phyloP scores from a whole-genome alignment of 2,113 vertebrate genomes.

The Antidorcas marsupialis region DNA sequence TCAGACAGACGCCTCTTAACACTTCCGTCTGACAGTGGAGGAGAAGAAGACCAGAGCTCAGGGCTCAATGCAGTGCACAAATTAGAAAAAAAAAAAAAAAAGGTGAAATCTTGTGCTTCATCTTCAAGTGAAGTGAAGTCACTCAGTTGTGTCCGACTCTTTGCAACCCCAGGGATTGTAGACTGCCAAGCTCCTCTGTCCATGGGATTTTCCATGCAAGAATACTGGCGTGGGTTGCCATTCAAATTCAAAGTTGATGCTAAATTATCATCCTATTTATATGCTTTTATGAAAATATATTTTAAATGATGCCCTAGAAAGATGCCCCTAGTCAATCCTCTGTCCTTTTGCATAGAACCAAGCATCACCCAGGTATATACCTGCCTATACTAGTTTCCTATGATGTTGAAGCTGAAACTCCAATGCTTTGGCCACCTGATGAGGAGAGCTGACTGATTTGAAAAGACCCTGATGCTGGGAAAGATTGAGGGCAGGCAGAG shows the following conservation, averaged over 20 bases:
- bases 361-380: not conserved
- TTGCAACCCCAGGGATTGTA: not conserved
- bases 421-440: not conserved
- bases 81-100: not conserved
- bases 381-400: not conserved
- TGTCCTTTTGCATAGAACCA: not conserved
- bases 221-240: not conserved
- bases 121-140: not conserved
- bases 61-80: not conserved
- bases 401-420: not conserved
- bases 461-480: not conserved
- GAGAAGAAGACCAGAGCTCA: not conserved
- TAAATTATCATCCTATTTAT: not conserved
- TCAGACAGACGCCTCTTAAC: not conserved
- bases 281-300: not conserved
- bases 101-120: not conserved
- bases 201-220: not conserved
- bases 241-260: not conserved
- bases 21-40: not conserved
- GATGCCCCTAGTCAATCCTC: not conserved
- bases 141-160: not conserved
- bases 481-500: not conserved
- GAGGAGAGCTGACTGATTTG: not conserved
- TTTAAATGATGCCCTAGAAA: not conserved
- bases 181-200: not conserved